A percentile compares a stretch with the other conserved stretches of the same genome.
phyloP scores from a whole-genome alignment of 1,140 invertebrate species.

The Armadillidium nasatum region DNA sequence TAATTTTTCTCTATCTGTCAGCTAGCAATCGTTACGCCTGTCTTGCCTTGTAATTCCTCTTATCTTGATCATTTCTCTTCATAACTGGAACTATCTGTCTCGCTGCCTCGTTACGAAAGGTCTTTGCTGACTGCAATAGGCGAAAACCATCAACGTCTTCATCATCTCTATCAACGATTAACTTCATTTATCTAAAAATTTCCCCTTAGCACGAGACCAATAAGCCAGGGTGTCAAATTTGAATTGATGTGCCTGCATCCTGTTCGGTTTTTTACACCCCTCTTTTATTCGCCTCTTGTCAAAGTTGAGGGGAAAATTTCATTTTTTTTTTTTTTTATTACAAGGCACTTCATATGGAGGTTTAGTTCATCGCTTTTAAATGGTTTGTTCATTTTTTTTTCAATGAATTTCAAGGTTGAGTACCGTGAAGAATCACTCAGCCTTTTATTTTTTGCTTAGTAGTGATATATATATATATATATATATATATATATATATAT shows the following conservation, averaged over 20 bases:
- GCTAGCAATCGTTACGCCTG: background rate
- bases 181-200: background rate
- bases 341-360: no score
- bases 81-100: conserved; percentile 4
- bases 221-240: conserved; percentile 12
- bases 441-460: no score
- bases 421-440: no score
- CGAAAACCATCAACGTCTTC: background rate
- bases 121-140: background rate
- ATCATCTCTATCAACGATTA: background rate
- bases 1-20: conserved; percentile 11
- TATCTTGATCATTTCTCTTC: background rate
- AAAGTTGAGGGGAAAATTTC: conserved; percentile 4
- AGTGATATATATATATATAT: no score
- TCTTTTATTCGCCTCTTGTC: conserved; percentile 1
- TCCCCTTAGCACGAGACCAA: conserved; percentile 1
- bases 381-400: no score
- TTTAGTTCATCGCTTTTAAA: no score
- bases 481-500: no score
- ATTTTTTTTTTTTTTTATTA: background rate
- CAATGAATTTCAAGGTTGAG: no score
- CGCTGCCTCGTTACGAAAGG: background rate
- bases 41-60: background rate
- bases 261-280: background rate
- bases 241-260: conserved; percentile 3